Evolutionary conservation across 2,888 invertebrate species (phyloP), one percentile per base, ranked within the genome.

Genomic region (Nipponacmea schrenckii): DNA sequence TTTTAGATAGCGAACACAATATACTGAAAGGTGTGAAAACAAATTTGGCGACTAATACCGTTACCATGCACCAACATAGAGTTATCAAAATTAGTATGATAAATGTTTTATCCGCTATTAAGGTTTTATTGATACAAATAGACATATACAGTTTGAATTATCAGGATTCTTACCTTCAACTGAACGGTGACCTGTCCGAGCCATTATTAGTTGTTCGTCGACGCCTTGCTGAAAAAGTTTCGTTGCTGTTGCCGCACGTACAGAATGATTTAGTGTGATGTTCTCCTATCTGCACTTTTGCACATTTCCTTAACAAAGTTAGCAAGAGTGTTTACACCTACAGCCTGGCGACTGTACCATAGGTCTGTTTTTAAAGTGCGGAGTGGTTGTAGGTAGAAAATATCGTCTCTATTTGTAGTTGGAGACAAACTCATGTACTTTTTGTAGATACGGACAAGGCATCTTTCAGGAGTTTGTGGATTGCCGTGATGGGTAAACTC

Each of bases 241-340:
- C 48, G 48, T 48, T 48, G 48, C 48, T 46, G 48, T 46, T 46
- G 48, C 17, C 48, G 1, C 48, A 46, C 48, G 3, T 46, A 46
- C 1, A 46, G 48, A 46, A 46, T 46, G 48, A 48, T 48, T n/a
- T 48, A 48, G 48, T 48, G 48, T 48, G 15, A 48, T 48, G 48
- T 48, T n/a, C 48, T 48, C 48, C 48, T 48, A 15, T 48, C 48
- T 48, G 48, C 48, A 48, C 48, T 48, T 48, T 48, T 48, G 48
- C 48, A 48, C 48, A 48, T 48, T 48, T 48, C 48, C 48, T 48
- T 48, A 48, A 48, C 48, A 48, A 48, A 48, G 48, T 48, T 48
- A 48, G 48, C 48, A 48, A 48, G 48, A 15, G 48, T 17, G 48
- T 48, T 48, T 48, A 48, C 48, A 48, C 48, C 48, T 48, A 48